These are phyloP conservation scores for Ambastaia sidthimunki DNA, from an alignment of 2,797 vertebrate species.

Conservation along the genomic window DNA sequence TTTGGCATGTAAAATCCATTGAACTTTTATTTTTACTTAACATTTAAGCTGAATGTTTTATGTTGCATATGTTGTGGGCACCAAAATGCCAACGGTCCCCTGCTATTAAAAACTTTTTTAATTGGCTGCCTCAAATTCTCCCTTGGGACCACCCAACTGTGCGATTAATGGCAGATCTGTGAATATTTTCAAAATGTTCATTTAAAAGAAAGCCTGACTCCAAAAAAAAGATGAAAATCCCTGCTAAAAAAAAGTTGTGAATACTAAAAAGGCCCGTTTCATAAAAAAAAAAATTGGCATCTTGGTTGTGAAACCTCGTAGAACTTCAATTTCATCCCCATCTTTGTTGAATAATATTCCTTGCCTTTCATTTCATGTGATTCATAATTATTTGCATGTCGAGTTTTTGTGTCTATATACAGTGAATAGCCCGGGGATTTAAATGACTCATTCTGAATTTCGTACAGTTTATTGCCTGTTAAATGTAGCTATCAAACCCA, in stretches of 20 bases:
- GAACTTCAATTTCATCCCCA: slow-evolving; percentile 1
- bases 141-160: not conserved
- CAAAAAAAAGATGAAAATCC: not conserved
- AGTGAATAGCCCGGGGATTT: slow-evolving; percentile 46
- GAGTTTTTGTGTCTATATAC: slow-evolving; percentile 7
- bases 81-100: slow-evolving; percentile 18
- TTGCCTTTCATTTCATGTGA: slow-evolving; percentile 7
- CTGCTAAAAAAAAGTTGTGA: not conserved
- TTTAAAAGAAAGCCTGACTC: slow-evolving; percentile 6
- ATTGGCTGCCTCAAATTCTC: not conserved
- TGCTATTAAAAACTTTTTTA: slow-evolving; percentile 20
- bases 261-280: slow-evolving; percentile 8
- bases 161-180: not conserved
- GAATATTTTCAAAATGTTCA: not conserved
- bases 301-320: slow-evolving; percentile 4
- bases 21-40: slow-evolving; percentile 1
- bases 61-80: slow-evolving; percentile 1
- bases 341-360: not conserved
- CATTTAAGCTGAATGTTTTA: slow-evolving; percentile 16
- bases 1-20: too few relatives aligned
- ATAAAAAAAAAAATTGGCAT: not conserved
- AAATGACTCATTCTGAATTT: slow-evolving; percentile 50
- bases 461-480: slow-evolving; percentile 55
- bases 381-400: slow-evolving; percentile 28
- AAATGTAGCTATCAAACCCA: slow-evolving; percentile 50